Conservation (phyloP, 2,888 invertebrate species). For the Cactoblastis cactorum region DNA sequence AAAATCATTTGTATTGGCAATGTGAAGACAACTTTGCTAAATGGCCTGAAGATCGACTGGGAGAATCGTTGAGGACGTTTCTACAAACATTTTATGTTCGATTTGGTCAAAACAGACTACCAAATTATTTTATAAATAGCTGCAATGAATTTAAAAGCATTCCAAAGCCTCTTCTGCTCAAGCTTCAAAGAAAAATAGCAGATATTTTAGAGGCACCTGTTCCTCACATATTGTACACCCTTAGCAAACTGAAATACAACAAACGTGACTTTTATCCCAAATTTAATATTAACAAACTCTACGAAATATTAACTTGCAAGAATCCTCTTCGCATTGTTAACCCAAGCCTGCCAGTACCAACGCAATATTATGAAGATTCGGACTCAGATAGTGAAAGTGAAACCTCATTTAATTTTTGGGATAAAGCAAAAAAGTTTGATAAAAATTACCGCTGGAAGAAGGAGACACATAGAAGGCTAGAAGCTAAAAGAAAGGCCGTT, state of each 20-base stretch:
- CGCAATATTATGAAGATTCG: slow-evolving; percentile 40
- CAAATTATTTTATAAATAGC: slow-evolving; percentile 86
- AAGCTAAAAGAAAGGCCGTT: slow-evolving; percentile 51
- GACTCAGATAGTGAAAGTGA: slow-evolving; percentile 65
- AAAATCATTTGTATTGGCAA: slow-evolving; percentile 87
- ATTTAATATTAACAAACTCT: slow-evolving; percentile 79
- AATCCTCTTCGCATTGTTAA: slow-evolving; percentile 73
- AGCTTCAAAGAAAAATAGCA: slow-evolving; percentile 83
- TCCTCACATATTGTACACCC: slow-evolving; percentile 83
- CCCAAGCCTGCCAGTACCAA: slow-evolving; percentile 51
- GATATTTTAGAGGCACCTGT: slow-evolving; percentile 85
- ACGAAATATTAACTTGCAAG: slow-evolving; percentile 78
- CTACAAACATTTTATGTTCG: slow-evolving; percentile 81
- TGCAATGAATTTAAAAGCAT: slow-evolving; percentile 87
- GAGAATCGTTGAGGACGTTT: slow-evolving; percentile 82
- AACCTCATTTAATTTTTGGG: slow-evolving; percentile 58
- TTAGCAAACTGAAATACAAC: slow-evolving; percentile 83
- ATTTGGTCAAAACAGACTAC: slow-evolving; percentile 80
- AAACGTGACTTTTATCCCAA: slow-evolving; percentile 82
- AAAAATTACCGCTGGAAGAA: slow-evolving; percentile 73
- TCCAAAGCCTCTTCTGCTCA: slow-evolving; percentile 80
- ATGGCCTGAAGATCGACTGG: slow-evolving; percentile 87
- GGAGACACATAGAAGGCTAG: slow-evolving; percentile 57
- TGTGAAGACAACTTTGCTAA: slow-evolving; percentile 84
- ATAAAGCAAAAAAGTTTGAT: slow-evolving; percentile 70